Evolutionary conservation across 2,888 invertebrate species (phyloP).

Genomic region (Drosophila parthenogenetica): DNA sequence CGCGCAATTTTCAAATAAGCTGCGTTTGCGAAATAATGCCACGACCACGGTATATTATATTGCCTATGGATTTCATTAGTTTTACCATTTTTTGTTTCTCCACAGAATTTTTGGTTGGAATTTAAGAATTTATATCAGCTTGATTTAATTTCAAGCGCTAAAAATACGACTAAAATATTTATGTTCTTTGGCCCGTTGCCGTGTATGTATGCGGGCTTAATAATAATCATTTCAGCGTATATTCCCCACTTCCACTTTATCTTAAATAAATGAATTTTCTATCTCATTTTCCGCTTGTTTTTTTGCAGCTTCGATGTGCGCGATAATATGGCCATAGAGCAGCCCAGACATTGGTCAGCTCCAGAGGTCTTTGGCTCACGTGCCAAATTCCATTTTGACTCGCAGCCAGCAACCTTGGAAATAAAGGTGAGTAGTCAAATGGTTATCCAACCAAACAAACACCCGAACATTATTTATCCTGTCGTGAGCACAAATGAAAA

Average conservation of each 20-base stretch:
- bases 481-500: background rate
- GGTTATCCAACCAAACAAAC: background rate
- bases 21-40: conserved; percentile 23
- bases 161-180: conserved; percentile 36
- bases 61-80: conserved; percentile 61
- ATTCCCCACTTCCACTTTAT: background rate
- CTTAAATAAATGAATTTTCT: background rate
- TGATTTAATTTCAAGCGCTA: conserved; percentile 32
- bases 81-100: conserved; percentile 7
- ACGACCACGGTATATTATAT: conserved; percentile 39
- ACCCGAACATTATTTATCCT: conserved; percentile 9
- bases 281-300: conserved; percentile 1
- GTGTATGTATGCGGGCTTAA: conserved; percentile 8
- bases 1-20: conserved; percentile 35
- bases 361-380: conserved; percentile 94
- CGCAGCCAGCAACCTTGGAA: conserved; percentile 92
- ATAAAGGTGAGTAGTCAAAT: conserved; percentile 86
- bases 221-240: conserved; percentile 52
- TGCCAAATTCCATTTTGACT: conserved; percentile 92
- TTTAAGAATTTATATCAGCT: conserved; percentile 43
- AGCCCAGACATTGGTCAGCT: conserved; percentile 93
- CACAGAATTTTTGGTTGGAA: conserved; percentile 8
- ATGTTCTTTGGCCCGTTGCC: conserved; percentile 22
- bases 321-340: conserved; percentile 91
- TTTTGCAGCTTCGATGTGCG: conserved; percentile 92